Base-by-base conservation (phyloP, 2,797 vertebrate genomes). In the Spondyliosoma cantharus region DNA sequence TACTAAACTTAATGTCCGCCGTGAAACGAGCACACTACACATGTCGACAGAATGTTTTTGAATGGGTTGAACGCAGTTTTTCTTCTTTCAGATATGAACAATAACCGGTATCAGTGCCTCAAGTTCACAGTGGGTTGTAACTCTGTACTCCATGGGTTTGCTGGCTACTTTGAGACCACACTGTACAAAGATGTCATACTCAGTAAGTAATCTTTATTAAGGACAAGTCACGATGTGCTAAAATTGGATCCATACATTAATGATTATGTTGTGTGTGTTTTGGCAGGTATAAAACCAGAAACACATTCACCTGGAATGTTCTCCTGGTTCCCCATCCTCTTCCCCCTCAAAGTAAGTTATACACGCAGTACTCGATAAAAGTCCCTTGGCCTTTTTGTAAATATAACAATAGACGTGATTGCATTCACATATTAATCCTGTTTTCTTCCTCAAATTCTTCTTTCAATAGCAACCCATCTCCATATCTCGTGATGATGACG, bases 251-350 rank as follows among this genome's bases (percentile, higher is more conserved):
- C 52, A 15, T 62, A 25, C 60, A 8, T 29, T 48, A 14, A 58
- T 63, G 22, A 49, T 61, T 15, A n/a, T 48, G 20, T 50, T 50
- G 3, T 69, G 24, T 56, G 6, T 82, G 25, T 77, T 84, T 11
- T 84, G 54, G 8, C 81, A 98, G 97, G 97, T 93, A 98, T 98
- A 88, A 97, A 96, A 83, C 97, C 97, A 63, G 96, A 96, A 20
- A 98, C 96, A 0, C 97, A 98, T 86, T 98, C 97, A 19, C 96
- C 97, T 7, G 97, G 97, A 53, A 98, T 98, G 97, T 98, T 98
- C 91, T 98, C 97, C 3, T 98, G 97, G 97, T 98, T 98, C 89
- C 97, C 97, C 29, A 98, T 98, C 82, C 95, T 98, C 54, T 98
- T 98, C 89, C 97, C 97, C 12, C 95, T 98, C 80, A 98, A 98